Evolutionary conservation across 2,888 invertebrate genomes (phyloP).

Genomic region (Microctonus hyperodae): DNA sequence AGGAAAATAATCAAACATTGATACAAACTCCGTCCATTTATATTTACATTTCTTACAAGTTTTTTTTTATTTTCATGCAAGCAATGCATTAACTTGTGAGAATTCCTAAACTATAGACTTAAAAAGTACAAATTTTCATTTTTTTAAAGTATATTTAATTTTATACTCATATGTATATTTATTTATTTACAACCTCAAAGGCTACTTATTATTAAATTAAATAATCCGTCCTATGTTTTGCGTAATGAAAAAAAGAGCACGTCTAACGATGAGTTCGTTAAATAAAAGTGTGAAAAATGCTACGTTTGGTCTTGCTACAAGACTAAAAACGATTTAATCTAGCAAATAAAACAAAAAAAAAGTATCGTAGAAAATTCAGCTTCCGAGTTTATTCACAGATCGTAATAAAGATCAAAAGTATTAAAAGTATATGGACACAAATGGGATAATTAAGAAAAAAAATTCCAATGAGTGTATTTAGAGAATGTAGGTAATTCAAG

Average conservation of each 20-base stretch:
- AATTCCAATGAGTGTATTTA: slow-evolving; percentile 32
- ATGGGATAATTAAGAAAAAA: slow-evolving; percentile 28
- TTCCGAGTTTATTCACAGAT: slow-evolving; percentile 40
- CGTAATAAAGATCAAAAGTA: slow-evolving; percentile 10
- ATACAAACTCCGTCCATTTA: slow-evolving; percentile 12
- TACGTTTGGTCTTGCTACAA: slow-evolving; percentile 60
- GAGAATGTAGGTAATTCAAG: slow-evolving; percentile 41
- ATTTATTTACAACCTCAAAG: slow-evolving; percentile 7
- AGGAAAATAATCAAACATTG: background rate
- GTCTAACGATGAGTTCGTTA: background rate
- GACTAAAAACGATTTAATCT: slow-evolving; percentile 55
- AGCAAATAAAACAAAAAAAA: slow-evolving; percentile 39
- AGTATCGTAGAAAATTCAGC: slow-evolving; percentile 53
- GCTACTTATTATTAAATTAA: background rate
- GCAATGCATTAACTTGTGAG: background rate
- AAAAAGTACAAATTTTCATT: slow-evolving; percentile 17
- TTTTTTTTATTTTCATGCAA: too few species aligned
- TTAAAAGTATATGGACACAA: slow-evolving; percentile 4
- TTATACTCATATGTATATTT: slow-evolving; percentile 18
- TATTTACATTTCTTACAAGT: background rate
- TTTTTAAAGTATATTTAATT: slow-evolving; percentile 8
- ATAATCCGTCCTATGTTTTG: slow-evolving; percentile 5
- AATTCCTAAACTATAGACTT: background rate
- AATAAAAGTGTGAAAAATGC: slow-evolving; percentile 47
- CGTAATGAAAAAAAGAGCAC: slow-evolving; percentile 8